Evolutionary conservation across 1,140 invertebrate species (phyloP).

Genomic region (Drosophila hydei): DNA sequence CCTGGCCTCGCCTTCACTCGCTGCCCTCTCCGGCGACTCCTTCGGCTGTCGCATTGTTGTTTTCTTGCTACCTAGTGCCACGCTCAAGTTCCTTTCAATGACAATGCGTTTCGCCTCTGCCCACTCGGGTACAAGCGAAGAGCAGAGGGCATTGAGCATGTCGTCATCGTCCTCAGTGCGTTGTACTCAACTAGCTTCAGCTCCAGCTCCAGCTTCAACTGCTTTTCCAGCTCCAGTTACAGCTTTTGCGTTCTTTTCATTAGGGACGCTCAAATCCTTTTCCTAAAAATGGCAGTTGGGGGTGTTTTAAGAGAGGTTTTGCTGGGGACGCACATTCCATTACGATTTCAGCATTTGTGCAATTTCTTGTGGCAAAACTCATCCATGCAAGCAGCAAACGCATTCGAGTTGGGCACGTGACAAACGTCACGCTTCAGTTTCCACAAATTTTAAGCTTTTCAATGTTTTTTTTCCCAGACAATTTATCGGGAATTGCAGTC

Average conservation of each 20-base stretch:
- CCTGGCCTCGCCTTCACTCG: conserved; percentile 59
- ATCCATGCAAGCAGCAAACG: conserved; percentile 4
- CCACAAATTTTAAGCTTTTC: conserved; percentile 5
- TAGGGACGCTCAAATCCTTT: conserved; percentile 40
- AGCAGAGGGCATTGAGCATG: conserved; percentile 24
- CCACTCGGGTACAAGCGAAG: background rate
- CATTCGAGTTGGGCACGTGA: conserved; percentile 34
- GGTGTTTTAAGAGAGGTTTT: conserved; percentile 19
- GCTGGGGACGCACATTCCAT: conserved; percentile 27
- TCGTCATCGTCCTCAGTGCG: conserved; percentile 25
- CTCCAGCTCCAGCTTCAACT: conserved; percentile 12
- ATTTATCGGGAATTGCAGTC: conserved; percentile 19
- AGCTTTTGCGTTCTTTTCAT: conserved; percentile 30
- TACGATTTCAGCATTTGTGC: conserved; percentile 12
- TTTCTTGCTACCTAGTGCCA: conserved; percentile 44
- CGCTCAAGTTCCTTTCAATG: conserved; percentile 79
- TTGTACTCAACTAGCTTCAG: background rate
- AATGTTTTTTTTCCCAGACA: conserved; percentile 8
- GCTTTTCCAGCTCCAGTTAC: conserved; percentile 5
- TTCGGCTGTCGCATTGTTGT: conserved; percentile 40
- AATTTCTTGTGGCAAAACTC: background rate
- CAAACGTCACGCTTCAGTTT: conserved; percentile 14
- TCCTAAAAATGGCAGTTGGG: background rate
- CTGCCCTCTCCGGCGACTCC: background rate
- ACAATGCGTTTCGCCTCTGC: conserved; percentile 62